Conservation (phyloP, 2,113 vertebrate genomes). For the Tretioscincus oriximinensis region DNA sequence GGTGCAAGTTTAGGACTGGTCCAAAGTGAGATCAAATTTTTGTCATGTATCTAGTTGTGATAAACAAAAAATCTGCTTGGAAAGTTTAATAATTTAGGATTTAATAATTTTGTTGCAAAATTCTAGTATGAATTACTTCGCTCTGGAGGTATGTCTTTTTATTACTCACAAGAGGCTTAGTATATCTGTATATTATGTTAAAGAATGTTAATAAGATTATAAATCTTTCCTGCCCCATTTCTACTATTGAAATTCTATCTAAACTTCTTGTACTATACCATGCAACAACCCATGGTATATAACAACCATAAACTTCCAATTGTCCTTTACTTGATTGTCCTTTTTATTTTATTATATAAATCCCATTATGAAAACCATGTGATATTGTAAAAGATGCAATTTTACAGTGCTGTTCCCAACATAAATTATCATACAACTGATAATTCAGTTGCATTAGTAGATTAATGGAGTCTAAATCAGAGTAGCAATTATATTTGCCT, state of each 20-base stretch:
- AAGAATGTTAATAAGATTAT: not conserved
- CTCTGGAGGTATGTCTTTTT: not conserved
- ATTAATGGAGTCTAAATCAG: not conserved
- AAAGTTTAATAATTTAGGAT: not conserved
- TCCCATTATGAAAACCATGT: too few relatives aligned
- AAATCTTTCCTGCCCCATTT: not conserved
- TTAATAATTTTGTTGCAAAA: not conserved
- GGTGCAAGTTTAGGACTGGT: not conserved
- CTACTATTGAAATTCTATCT: not conserved
- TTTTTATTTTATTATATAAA: too few relatives aligned
- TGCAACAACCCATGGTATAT: too few relatives aligned
- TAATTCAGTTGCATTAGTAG: not conserved
- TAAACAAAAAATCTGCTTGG: not conserved
- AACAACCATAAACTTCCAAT: not conserved
- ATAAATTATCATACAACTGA: not conserved
- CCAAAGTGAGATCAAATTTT: not conserved
- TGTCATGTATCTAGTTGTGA: not conserved
- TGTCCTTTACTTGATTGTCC: not conserved
- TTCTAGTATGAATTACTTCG: too few relatives aligned
- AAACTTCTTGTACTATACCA: not conserved
- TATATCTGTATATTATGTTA: not conserved
- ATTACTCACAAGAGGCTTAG: not conserved
- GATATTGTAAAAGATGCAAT: too few relatives aligned
- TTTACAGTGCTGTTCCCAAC: not conserved
- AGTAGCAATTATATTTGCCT: too few relatives aligned